Evolutionary conservation across 2,797 vertebrate species (phyloP), one percentile per base, ranked within the genome.

Genomic region (Acipenser ruthenus): DNA sequence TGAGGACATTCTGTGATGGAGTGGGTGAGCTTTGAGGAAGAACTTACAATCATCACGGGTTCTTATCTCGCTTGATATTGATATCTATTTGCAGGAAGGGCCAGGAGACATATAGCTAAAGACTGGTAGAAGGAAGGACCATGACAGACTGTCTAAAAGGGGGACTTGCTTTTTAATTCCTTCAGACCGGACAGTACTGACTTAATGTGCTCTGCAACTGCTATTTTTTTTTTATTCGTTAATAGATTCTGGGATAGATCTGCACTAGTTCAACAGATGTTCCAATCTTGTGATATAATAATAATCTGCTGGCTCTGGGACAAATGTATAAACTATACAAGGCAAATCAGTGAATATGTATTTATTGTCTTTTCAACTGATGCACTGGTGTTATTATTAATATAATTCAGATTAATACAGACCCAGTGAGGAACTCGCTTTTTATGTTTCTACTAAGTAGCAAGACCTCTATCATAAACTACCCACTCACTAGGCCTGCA

Each of bases 1-100:
- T 48, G 60, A 62, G 60, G 60, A 62, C 60, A 62, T 18, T 62
- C 60, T 18, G 10, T 62, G 60, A 62, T 62, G 47, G 60, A 62
- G 55, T n/a, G 37, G 60, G 47, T 47, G 60, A 48, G 60, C 6
- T 37, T 13, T 37, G 18, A 62, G 37, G 60, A 62, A 48, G 47
- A 62, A 37, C 18, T 2, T 48, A 18, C 18, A 37, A 62, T 37
- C 60, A 37, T 62, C 18, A 47, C 60, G 1, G 60, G 37, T 62
- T 62, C 47, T 62, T 62, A 62, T 62, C 47, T 62, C 60, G 9
- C 10, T 48, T 48, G 7, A 37, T 48, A 9, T 62, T 13, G 60
- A 62, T 18, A 62, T 62, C 6, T 48, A 62, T 62, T 62, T 37
- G 60, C 9, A 10, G 60, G 8, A 18, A 18, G 12, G 47, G 60